These are phyloP conservation scores for Sycophaga agraensis DNA, from an alignment of 1,140 invertebrate species.

Conservation along the genomic window DNA sequence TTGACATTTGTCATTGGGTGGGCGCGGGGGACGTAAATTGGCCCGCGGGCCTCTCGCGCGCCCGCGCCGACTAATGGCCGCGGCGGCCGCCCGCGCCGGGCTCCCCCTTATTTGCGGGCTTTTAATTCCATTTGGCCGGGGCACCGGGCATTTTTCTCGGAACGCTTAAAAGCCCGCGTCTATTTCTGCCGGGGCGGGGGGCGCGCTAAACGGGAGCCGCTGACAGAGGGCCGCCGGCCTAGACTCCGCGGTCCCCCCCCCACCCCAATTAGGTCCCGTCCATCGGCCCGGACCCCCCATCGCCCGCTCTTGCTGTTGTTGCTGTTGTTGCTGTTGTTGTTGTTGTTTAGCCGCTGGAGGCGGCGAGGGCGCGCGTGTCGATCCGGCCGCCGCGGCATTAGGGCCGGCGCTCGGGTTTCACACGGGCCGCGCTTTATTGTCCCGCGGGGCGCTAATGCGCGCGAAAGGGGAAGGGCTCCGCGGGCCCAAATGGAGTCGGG, in stretches of 20 bases:
- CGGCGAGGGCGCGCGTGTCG: constrained; percentile 51
- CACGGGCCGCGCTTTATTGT: constrained; percentile 34
- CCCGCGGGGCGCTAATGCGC: constrained; percentile 5
- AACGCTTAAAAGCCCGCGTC: constrained; percentile 20
- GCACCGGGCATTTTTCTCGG: constrained; percentile 14
- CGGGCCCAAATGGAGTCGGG: too few relatives aligned
- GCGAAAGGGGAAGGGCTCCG: too few relatives aligned
- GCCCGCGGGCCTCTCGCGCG: not conserved
- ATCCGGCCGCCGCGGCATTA: constrained; percentile 49
- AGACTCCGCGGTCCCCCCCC: too few relatives aligned
- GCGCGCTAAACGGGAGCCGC: constrained; percentile 4
- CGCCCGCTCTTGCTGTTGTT: too few relatives aligned
- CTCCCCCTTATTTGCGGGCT: not conserved
- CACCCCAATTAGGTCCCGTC: too few relatives aligned
- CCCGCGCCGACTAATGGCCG: not conserved
- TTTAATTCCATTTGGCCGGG: constrained; percentile 20
- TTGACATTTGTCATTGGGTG: not conserved
- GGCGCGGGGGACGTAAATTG: constrained; percentile 2
- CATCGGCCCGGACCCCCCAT: too few relatives aligned
- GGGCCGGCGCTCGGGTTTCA: constrained; percentile 54
- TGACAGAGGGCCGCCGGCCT: not conserved
- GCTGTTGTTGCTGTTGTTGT: too few relatives aligned
- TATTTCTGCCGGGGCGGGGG: not conserved
- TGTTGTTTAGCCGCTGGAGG: too few relatives aligned
- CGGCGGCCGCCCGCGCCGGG: not conserved